These are phyloP conservation scores for Phoxinus phoxinus DNA, from an alignment of 2,113 vertebrate species.

Conservation along the genomic window DNA sequence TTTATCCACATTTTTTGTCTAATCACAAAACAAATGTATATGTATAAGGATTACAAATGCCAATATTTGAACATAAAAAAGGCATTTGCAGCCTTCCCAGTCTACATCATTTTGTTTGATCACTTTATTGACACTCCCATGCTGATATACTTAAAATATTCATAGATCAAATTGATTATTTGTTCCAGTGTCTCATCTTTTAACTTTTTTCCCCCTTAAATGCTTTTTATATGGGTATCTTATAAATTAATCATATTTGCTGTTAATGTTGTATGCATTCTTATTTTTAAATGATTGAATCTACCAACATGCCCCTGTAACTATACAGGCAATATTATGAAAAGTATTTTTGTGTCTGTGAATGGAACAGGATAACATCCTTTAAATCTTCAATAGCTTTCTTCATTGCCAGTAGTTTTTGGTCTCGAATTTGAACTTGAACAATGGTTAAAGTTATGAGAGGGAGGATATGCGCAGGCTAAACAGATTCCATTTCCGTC, in stretches of 20 bases:
- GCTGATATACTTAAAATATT: not conserved
- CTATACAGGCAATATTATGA: not conserved
- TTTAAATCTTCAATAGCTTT: not conserved
- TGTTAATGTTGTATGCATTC: not conserved
- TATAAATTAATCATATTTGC: not conserved
- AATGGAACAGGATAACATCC: not conserved
- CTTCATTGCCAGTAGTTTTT: not conserved
- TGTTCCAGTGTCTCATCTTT: not conserved
- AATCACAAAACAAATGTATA: not conserved
- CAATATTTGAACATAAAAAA: not conserved
- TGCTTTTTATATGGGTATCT: not conserved
- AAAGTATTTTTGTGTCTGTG: not conserved
- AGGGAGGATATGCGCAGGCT: not conserved
- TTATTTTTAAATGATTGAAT: not conserved
- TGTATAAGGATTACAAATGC: not conserved
- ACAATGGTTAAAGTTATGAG: not conserved
- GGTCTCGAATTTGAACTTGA: not conserved
- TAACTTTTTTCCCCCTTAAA: not conserved
- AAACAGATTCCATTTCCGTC: conserved; percentile 5
- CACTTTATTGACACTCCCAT: not conserved
- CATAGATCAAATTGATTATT: not conserved
- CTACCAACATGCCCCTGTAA: not conserved
- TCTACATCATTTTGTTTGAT: not conserved
- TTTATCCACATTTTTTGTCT: not conserved
- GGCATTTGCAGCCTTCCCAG: not conserved